Conservation (phyloP, 2,113 vertebrate species). For the Nipponia nippon region DNA sequence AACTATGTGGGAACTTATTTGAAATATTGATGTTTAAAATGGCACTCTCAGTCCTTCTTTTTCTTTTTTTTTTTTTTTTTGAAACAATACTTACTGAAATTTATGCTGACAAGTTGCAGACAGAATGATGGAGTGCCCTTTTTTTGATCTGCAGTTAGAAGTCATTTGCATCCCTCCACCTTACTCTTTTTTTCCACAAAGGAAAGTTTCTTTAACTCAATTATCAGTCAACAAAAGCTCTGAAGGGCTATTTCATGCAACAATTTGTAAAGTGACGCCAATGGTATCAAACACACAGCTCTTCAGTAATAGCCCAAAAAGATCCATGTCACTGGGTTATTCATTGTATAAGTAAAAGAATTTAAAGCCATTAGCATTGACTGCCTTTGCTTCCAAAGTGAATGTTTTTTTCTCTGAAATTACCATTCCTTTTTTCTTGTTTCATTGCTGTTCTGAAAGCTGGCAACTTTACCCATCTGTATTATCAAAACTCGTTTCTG, state of each 20-base stretch:
- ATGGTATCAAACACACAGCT: conserved; percentile 14
- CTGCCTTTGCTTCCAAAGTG: conserved; percentile 3
- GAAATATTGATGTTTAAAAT: conserved; percentile 19
- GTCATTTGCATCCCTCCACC: conserved; percentile 39
- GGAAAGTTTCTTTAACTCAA: conserved; percentile 32
- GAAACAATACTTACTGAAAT: neutral
- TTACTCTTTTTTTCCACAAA: neutral
- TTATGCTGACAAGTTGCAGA: conserved; percentile 17
- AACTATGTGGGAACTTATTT: neutral
- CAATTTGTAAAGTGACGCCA: conserved; percentile 41
- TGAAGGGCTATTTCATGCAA: conserved; percentile 39
- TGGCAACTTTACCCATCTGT: neutral
- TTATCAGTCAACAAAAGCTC: conserved; percentile 53
- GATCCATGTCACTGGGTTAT: conserved; percentile 45
- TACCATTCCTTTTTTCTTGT: neutral
- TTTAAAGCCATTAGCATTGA: conserved; percentile 6
- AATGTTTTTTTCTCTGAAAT: neutral
- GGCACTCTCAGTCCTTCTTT: neutral
- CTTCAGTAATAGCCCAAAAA: conserved; percentile 38
- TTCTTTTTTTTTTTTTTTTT: neutral
- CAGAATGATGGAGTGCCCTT: conserved; percentile 29
- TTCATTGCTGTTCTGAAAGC: neutral
- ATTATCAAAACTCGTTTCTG: neutral
- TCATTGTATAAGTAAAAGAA: conserved; percentile 25
- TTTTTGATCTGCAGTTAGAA: conserved; percentile 43